Conservation (phyloP, 2,113 vertebrate genomes). For the Phrynosoma blainvillii region DNA sequence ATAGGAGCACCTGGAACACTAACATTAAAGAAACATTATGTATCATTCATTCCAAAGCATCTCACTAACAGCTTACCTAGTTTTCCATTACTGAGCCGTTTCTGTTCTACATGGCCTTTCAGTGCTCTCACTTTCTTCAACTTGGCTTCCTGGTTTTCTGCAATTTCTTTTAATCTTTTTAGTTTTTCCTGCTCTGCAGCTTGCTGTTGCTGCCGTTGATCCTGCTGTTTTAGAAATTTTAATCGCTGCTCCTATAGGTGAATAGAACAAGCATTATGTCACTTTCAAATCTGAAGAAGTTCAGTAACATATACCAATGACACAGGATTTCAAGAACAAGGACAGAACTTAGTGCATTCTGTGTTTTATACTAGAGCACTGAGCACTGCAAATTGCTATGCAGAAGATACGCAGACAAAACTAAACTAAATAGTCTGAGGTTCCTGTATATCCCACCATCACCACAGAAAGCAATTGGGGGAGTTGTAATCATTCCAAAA, state of each 20-base stretch:
- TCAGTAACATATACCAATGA: background rate
- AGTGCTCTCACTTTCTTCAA: slow-evolving; percentile 93
- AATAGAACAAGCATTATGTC: background rate
- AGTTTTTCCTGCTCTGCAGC: slow-evolving; percentile 93
- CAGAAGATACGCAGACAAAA: too few species aligned
- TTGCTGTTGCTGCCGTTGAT: slow-evolving; percentile 91
- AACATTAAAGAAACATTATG: background rate
- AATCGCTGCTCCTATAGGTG: slow-evolving; percentile 89
- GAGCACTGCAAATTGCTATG: background rate
- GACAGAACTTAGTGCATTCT: background rate
- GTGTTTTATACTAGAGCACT: background rate
- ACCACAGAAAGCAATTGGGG: too few species aligned
- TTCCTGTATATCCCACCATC: too few species aligned
- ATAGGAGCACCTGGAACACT: background rate
- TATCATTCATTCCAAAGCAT: background rate
- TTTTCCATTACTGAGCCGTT: slow-evolving; percentile 94
- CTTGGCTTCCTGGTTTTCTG: slow-evolving; percentile 93
- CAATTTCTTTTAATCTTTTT: slow-evolving; percentile 88
- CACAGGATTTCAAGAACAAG: background rate
- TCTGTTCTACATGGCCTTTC: slow-evolving; percentile 96
- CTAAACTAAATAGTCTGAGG: too few species aligned
- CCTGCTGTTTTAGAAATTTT: slow-evolving; percentile 91
- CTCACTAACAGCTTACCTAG: slow-evolving; percentile 80
- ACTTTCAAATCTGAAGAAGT: too few species aligned
- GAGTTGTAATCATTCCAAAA: too few species aligned